Conservation (phyloP, 2,888 invertebrate species). For the Tyria jacobaeae region DNA sequence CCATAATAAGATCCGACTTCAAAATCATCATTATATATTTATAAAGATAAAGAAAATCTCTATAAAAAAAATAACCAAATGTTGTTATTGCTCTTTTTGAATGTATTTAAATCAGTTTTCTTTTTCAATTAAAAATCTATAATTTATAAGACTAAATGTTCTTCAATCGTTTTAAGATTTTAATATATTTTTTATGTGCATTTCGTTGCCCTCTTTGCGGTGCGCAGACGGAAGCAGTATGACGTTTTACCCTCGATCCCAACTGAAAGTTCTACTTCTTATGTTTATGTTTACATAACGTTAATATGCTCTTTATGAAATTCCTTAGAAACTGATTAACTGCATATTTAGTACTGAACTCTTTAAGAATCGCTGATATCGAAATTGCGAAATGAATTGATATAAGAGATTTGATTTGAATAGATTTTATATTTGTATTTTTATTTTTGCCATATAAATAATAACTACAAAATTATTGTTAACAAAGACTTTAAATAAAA, state of each 20-base stretch:
- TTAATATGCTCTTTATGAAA: neutral
- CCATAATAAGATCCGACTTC: too few relatives aligned
- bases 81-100: too few relatives aligned
- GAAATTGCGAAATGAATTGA: too few relatives aligned
- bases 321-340: neutral
- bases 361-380: neutral
- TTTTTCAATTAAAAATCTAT: neutral
- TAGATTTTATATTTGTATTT: neutral
- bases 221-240: conserved; percentile 3
- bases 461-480: too few relatives aligned
- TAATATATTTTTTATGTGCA: conserved; percentile 15
- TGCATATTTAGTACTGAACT: neutral
- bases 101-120: too few relatives aligned
- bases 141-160: too few relatives aligned
- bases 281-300: conserved; percentile 6
- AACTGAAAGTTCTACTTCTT: conserved; percentile 1
- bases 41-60: too few relatives aligned
- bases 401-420: too few relatives aligned
- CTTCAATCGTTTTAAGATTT: neutral
- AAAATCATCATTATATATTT: too few relatives aligned
- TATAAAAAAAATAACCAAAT: too few relatives aligned
- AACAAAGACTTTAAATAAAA: too few relatives aligned
- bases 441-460: neutral
- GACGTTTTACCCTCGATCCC: conserved; percentile 7
- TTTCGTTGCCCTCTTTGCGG: neutral